Conservation (phyloP, 2,888 invertebrate genomes). For the Xestia c-nigrum region DNA sequence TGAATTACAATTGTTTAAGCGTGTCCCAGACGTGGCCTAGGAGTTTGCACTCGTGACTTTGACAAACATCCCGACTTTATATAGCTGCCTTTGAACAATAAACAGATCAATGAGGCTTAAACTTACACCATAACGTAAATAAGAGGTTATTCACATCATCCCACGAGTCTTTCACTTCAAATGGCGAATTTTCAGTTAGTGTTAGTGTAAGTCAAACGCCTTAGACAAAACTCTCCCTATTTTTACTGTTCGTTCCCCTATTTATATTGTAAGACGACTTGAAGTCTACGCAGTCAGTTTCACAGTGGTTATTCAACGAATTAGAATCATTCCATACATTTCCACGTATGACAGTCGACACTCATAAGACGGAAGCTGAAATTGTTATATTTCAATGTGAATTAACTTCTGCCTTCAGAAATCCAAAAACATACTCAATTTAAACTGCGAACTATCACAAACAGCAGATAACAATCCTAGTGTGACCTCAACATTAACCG, state of each 20-base stretch:
- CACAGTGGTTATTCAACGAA: background rate
- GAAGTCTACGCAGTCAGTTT: background rate
- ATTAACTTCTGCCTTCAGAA: background rate
- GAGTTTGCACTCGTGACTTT: slow-evolving; percentile 76
- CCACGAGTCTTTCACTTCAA: too few species aligned
- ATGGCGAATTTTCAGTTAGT: background rate
- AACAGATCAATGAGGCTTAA: slow-evolving; percentile 43
- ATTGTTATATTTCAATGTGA: background rate
- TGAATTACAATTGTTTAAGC: slow-evolving; percentile 69
- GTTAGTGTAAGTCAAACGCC: slow-evolving; percentile 32
- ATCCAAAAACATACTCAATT: background rate
- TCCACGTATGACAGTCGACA: background rate
- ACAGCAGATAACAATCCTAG: background rate
- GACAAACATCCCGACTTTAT: slow-evolving; percentile 69
- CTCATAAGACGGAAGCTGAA: background rate
- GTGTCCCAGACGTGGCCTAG: slow-evolving; percentile 67
- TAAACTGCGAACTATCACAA: background rate
- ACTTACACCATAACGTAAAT: slow-evolving; percentile 27
- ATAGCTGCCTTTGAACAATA: slow-evolving; percentile 44
- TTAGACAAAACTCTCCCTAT: background rate
- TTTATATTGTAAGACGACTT: background rate
- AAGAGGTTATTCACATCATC: slow-evolving; percentile 18
- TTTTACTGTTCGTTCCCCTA: background rate
- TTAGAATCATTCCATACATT: background rate
- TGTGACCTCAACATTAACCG: background rate